A percentile compares a stretch with the other conserved stretches of the same genome.
These are phyloP conservation scores for Eriocheir sinensis DNA, from an alignment of 1,140 invertebrate genomes.

Conservation along the genomic window DNA sequence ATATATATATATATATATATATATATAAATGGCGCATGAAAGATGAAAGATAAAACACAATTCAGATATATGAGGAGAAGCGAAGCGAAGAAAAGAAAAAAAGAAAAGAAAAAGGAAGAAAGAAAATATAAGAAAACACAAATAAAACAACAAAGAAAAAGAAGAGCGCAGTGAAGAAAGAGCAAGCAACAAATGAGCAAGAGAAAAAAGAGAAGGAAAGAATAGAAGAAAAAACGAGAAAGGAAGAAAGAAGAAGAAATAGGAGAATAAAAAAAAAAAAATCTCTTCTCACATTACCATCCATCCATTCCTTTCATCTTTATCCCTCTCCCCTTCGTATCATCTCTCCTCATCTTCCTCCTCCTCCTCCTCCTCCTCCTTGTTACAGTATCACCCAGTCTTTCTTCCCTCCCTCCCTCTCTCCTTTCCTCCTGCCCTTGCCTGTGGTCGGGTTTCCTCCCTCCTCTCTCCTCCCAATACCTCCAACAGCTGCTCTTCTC, in stretches of 20 bases:
- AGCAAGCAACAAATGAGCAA: no score
- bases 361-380: neutral
- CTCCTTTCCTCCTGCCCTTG: neutral
- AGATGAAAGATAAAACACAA: no score
- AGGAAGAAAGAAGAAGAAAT: neutral
- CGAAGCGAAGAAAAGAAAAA: no score
- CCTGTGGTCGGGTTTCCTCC: neutral
- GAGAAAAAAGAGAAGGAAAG: no score
- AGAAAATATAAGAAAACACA: no score
- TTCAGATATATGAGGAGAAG: no score
- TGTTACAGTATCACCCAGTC: neutral
- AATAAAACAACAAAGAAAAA: no score
- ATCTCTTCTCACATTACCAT: slow-evolving; percentile 5
- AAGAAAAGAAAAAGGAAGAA: no score
- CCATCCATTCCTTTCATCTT: slow-evolving; percentile 18
- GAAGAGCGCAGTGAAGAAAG: no score
- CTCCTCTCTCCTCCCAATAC: neutral
- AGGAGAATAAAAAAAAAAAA: neutral
- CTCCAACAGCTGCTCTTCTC: neutral
- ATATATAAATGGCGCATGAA: no score
- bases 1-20: no score
- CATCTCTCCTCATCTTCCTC: neutral
- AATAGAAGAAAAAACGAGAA: neutral
- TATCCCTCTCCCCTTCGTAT: neutral
- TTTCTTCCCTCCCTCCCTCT: neutral